Percentiles rank a stretch among this genome's conserved stretches.
Evolutionary conservation across 2,888 invertebrate genomes (phyloP).

Genomic region (Lepidochitona cinerea): DNA sequence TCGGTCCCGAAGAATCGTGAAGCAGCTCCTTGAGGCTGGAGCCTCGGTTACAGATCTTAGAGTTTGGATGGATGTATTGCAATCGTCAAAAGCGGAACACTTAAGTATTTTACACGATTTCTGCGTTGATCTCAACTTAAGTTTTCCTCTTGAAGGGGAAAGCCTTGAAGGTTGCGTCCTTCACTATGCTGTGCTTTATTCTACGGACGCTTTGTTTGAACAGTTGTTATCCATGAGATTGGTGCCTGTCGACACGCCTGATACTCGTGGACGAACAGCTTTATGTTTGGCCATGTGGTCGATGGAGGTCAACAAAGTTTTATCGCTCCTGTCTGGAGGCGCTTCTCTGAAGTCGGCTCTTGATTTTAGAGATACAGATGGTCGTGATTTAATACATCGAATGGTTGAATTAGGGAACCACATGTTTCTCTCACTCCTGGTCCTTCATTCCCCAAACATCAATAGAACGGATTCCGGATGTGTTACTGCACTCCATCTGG

Average conservation of each 20-base stretch:
- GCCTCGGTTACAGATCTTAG: neutral
- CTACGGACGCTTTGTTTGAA: neutral
- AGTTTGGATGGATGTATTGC: neutral
- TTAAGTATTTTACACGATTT: neutral
- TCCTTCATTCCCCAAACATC: neutral
- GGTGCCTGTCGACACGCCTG: neutral
- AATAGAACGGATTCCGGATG: neutral
- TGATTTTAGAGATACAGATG: neutral
- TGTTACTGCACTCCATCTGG: neutral
- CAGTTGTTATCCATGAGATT: neutral
- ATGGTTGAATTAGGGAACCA: neutral
- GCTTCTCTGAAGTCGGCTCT: neutral
- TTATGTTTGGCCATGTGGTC: neutral
- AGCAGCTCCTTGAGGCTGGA: neutral
- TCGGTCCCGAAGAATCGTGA: neutral
- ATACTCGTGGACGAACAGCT: neutral
- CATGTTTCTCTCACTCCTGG: neutral
- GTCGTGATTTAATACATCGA: neutral
- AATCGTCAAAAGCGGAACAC: neutral
- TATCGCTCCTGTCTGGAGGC: neutral
- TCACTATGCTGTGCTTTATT: neutral
- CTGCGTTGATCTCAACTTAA: neutral
- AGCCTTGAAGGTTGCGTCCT: neutral
- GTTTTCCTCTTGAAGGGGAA: neutral
- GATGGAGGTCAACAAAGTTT: neutral